Conservation (phyloP, 2,888 invertebrate genomes). For the Rhopalosiphum nymphaeae region DNA sequence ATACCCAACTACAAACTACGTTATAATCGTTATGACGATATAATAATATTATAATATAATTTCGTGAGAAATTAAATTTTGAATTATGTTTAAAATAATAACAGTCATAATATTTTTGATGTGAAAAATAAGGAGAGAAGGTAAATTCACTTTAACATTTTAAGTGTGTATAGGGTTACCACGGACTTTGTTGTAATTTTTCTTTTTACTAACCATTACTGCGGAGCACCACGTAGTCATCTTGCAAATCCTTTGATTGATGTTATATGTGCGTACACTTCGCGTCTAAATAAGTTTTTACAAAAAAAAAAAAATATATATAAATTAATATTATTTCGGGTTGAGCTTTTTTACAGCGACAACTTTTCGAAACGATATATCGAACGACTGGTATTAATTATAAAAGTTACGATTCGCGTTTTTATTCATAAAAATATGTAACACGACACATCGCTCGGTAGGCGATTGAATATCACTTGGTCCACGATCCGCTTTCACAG, state of each 20-base stretch:
- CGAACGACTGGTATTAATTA: neutral
- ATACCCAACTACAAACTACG: neutral
- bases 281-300: constrained; percentile 10
- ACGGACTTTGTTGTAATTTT: neutral
- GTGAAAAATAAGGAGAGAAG: neutral
- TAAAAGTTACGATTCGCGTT: constrained; percentile 12
- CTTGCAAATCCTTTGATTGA: neutral
- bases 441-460: constrained; percentile 53
- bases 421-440: constrained; percentile 32
- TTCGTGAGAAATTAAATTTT: neutral
- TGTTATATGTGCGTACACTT: neutral
- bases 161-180: neutral
- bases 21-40: neutral
- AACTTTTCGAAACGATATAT: constrained; percentile 1
- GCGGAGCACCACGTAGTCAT: constrained; percentile 58
- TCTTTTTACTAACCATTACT: constrained; percentile 54
- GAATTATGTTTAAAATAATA: neutral
- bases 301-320: neutral
- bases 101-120: neutral
- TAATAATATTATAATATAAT: neutral
- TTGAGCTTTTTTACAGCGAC: neutral
- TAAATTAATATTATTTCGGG: neutral
- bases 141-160: neutral
- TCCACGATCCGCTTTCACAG: constrained; percentile 64
- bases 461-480: constrained; percentile 62